Evolutionary conservation across 2,888 invertebrate genomes (phyloP), one percentile per base, ranked within the genome.

Genomic region (Pterobdella sp.): DNA sequence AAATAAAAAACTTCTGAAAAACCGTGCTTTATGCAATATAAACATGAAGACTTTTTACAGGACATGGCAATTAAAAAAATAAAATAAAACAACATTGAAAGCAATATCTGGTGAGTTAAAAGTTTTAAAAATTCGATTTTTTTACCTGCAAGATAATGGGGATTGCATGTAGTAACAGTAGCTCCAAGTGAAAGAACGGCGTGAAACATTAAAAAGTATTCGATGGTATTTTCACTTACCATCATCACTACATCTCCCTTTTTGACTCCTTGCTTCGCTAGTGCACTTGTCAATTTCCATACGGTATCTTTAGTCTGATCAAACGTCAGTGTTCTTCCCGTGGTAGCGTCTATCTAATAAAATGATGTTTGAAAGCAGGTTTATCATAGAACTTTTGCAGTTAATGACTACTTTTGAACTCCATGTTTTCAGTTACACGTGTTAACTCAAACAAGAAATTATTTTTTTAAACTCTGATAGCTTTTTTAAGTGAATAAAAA

Each of bases 161-260:
- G 63, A 52, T 74, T 74, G 26, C 66, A 64, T 18, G 73, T 71
- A 31, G 75, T 75, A 35, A 75, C 60, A 22, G 71, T 52, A 34
- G 71, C 76, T 2, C 74, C 74, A 2, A 73, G 26, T 2, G 70
- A 67, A 18, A 75, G 31, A 26, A 71, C 65, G 31, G 76, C 71
- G 56, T 74, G 74, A 60, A 73, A 68, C 29, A 73, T 68, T 35
- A 76, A 34, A 14, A 73, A 35, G 63, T 68, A 76, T n/a, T 76
- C 76, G 4, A 72, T 56, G 68, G 71, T 70, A 64, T 74, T 76
- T 34, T 71, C 71, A 35, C 73, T 68, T 7, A 74, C 0, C 26
- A 76, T 56, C 68, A 75, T 64, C 64, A 75, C 63, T 52, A 76
- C 72, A 56, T 76, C 76, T 34, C 68, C 73, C 64, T 73, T 73